Conservation (phyloP, 37 sponge, comb jelly and placozoan species). For the Mnemiopsis leidyi region DNA sequence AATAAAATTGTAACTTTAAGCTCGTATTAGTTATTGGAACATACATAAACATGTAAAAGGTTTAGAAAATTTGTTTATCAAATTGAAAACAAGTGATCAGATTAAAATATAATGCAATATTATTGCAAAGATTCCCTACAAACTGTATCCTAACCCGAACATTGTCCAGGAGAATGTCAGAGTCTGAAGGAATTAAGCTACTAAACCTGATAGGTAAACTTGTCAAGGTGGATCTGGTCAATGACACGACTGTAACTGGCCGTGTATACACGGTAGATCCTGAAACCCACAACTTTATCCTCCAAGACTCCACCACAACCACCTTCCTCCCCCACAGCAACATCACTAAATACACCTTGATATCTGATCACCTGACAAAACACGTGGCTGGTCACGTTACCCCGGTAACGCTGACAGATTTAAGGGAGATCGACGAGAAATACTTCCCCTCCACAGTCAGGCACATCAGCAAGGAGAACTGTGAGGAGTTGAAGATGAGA, state of each 20-base stretch:
- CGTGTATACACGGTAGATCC: slow-evolving; percentile 34
- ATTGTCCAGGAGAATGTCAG: neutral
- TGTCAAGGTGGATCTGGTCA: neutral
- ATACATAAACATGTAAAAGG: too few relatives aligned
- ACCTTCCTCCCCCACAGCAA: slow-evolving; percentile 24
- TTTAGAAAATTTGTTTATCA: too few relatives aligned
- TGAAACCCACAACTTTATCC: slow-evolving; percentile 50
- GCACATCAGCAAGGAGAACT: neutral
- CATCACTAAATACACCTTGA: neutral
- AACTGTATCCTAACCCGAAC: too few relatives aligned
- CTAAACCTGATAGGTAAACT: neutral
- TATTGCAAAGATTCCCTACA: too few relatives aligned
- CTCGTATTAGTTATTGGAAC: too few relatives aligned
- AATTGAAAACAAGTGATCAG: too few relatives aligned
- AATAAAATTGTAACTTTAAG: too few relatives aligned
- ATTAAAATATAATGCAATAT: too few relatives aligned
- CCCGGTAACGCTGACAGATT: neutral
- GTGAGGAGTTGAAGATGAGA: slow-evolving; percentile 8
- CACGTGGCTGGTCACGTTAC: neutral
- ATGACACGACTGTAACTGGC: neutral
- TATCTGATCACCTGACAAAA: neutral
- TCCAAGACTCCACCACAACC: neutral
- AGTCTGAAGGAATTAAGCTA: neutral
- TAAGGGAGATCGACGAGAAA: neutral
- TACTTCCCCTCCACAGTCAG: neutral